Percentiles rank a stretch among this genome's conserved stretches.
Conservation (phyloP, 2,113 vertebrate genomes). For the Osmerus eperlanus region DNA sequence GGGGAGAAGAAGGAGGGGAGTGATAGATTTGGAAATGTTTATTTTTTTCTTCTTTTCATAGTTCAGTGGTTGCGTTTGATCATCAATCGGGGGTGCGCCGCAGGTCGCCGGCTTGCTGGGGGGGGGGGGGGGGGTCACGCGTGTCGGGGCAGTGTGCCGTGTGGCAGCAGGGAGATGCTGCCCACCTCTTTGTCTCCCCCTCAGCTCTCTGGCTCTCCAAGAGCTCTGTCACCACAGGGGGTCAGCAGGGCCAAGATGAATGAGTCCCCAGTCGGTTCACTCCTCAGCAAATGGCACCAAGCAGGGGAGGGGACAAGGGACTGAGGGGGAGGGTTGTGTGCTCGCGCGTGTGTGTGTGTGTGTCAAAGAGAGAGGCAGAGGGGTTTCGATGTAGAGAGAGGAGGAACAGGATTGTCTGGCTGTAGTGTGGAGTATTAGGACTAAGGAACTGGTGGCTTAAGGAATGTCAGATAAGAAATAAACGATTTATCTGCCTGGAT, state of each 20-base stretch:
- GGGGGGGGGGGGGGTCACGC: conserved; percentile 53
- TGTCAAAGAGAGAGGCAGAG: conserved; percentile 51
- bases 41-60: background rate
- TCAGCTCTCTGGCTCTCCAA: conserved; percentile 78
- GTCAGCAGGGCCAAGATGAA: conserved; percentile 89
- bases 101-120: conserved; percentile 15
- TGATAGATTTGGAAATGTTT: background rate
- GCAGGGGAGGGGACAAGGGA: conserved; percentile 82
- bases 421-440: conserved; percentile 72
- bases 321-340: conserved; percentile 62
- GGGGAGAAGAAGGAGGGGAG: conserved; percentile 46
- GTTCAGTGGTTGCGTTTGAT: too few species aligned
- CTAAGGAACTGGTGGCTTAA: conserved; percentile 59
- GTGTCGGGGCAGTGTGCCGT: conserved; percentile 48
- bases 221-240: conserved; percentile 94
- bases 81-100: background rate
- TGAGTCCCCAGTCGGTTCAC: conserved; percentile 86
- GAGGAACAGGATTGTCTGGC: conserved; percentile 77
- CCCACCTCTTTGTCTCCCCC: conserved; percentile 63
- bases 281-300: conserved; percentile 87
- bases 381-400: conserved; percentile 47
- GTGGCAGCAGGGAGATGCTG: conserved; percentile 68
- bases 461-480: conserved; percentile 54
- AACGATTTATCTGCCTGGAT: conserved; percentile 42
- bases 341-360: conserved; percentile 49